A percentile compares a stretch with the other conserved stretches of the same genome.
phyloP scores from a whole-genome alignment of 2,113 vertebrate genomes.

The Brienomyrus brachyistius region DNA sequence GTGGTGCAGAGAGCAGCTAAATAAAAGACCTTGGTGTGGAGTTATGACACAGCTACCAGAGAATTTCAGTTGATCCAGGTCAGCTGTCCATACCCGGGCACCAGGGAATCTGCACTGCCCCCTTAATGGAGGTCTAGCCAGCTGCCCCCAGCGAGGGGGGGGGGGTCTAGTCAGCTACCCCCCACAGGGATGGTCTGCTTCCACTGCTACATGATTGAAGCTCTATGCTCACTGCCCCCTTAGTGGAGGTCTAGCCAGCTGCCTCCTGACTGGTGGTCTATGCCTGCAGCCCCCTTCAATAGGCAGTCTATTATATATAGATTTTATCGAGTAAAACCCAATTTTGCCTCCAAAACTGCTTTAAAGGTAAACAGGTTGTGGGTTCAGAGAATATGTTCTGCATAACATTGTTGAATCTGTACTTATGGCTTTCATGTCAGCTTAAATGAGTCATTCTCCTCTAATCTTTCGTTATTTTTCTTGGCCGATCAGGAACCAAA shows the following conservation, averaged over 20 bases:
- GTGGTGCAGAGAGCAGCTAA: slow-evolving; percentile 43
- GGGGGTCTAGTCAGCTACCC: neutral
- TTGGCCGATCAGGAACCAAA: too few species aligned
- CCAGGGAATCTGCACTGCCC: neutral
- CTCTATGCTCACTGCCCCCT: neutral
- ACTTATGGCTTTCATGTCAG: too few species aligned
- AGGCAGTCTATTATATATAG: neutral
- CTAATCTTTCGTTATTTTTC: too few species aligned
- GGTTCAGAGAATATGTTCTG: too few species aligned
- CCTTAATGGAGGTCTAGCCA: neutral
- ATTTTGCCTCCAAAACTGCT: too few species aligned
- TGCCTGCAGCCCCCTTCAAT: neutral
- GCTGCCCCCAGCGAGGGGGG: neutral
- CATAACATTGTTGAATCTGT: too few species aligned
- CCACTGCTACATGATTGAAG: neutral
- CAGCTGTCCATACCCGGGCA: slow-evolving; percentile 45
- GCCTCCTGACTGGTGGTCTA: neutral
- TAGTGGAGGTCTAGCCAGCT: neutral
- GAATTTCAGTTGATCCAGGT: slow-evolving; percentile 45
- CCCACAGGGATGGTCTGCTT: neutral
- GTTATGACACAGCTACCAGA: slow-evolving; percentile 26
- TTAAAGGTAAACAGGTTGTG: too few species aligned
- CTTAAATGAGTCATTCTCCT: too few species aligned
- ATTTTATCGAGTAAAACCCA: too few species aligned
- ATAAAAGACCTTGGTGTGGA: slow-evolving; percentile 41